Conservation (phyloP, 1,140 invertebrate species). For the Dryas iulia region DNA sequence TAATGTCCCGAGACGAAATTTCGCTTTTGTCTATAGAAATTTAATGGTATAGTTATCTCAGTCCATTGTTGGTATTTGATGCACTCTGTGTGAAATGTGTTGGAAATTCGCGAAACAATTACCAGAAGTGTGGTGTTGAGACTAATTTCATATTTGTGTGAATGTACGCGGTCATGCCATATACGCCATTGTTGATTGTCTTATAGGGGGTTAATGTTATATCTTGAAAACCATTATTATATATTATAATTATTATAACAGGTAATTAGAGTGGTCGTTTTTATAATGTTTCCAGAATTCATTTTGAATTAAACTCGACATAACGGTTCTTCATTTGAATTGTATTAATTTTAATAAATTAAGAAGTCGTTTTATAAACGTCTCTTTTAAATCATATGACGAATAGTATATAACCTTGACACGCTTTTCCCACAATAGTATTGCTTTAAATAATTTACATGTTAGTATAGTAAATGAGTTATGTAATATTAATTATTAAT, state of each 20-base stretch:
- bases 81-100: conserved; percentile 26
- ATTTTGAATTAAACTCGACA: neutral
- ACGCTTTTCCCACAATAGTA: neutral
- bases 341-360: neutral
- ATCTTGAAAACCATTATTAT: neutral
- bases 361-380: neutral
- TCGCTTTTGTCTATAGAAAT: conserved; percentile 53
- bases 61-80: conserved; percentile 22
- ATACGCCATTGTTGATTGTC: neutral
- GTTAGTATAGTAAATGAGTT: neutral
- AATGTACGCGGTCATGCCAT: neutral
- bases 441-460: conserved; percentile 10
- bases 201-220: neutral
- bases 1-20: conserved; percentile 57
- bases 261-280: neutral
- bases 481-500: neutral
- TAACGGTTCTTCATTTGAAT: neutral
- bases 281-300: neutral
- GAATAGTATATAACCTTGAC: neutral
- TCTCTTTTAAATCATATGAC: neutral
- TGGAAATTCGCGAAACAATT: conserved; percentile 25
- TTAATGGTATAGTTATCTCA: conserved; percentile 9
- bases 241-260: neutral
- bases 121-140: conserved; percentile 9
- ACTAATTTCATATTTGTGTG: neutral